A percentile compares a stretch with the other conserved stretches of the same genome.
phyloP scores from a whole-genome alignment of 2,888 invertebrate genomes.

The Rugalucina vietnamica region DNA sequence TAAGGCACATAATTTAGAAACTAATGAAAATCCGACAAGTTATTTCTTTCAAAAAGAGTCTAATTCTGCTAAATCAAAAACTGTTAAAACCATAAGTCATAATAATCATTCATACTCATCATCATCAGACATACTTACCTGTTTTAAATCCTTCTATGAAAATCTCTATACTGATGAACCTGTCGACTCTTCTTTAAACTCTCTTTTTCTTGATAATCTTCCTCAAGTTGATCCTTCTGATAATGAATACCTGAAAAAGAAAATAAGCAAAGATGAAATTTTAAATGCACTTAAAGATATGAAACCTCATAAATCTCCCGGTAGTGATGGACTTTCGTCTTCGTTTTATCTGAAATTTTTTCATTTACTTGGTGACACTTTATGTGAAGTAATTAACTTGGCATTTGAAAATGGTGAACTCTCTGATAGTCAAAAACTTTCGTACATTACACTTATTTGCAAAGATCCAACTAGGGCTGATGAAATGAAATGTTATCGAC shows the following conservation, averaged over 20 bases:
- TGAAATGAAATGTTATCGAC: too few species aligned
- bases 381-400: conserved; percentile 13
- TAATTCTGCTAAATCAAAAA: background rate
- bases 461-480: too few species aligned
- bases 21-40: too few species aligned
- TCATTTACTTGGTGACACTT: conserved; percentile 35
- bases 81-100: background rate
- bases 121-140: background rate
- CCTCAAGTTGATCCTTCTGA: background rate
- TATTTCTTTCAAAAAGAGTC: too few species aligned
- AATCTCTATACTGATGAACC: too few species aligned
- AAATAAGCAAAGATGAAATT: conserved; percentile 27
- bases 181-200: too few species aligned
- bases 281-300: conserved; percentile 16
- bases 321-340: conserved; percentile 33
- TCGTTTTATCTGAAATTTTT: conserved; percentile 39
- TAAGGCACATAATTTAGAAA: too few species aligned
- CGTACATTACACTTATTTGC: too few species aligned
- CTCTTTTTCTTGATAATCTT: background rate
- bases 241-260: background rate
- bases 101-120: too few species aligned
- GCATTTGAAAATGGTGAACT: conserved; percentile 25
- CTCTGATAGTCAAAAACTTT: conserved; percentile 30
- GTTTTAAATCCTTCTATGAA: too few species aligned
- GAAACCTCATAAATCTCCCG: conserved; percentile 33